Conservation (phyloP, 2,888 invertebrate species). For the Eristalinus aeneus region DNA sequence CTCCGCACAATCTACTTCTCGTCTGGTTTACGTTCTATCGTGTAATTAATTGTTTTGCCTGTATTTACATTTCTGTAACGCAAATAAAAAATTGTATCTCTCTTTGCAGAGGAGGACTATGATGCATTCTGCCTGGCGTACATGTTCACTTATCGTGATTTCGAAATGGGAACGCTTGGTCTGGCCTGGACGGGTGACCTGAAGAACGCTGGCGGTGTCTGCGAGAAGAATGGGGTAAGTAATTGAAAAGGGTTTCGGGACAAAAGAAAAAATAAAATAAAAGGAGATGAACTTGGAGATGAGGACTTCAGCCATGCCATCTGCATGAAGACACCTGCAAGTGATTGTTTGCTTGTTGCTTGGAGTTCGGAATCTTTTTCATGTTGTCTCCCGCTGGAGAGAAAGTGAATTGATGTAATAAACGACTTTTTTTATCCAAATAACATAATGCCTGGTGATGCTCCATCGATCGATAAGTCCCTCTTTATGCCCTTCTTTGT, state of each 20-base stretch:
- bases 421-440: too few species aligned
- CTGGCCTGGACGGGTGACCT: slow-evolving; percentile 98
- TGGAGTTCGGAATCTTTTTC: neutral
- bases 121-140: slow-evolving; percentile 99
- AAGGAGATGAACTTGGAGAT: neutral
- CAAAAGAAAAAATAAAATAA: too few species aligned
- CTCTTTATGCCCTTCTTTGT: too few species aligned
- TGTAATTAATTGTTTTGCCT: neutral
- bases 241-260: neutral
- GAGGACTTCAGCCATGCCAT: neutral
- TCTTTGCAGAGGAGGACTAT: slow-evolving; percentile 94
- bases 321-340: neutral
- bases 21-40: slow-evolving; percentile 17
- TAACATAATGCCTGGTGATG: too few species aligned
- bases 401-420: too few species aligned
- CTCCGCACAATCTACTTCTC: neutral
- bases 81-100: neutral
- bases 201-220: slow-evolving; percentile 98
- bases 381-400: too few species aligned
- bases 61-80: slow-evolving; percentile 27
- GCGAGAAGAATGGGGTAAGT: slow-evolving; percentile 96
- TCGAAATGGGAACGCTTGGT: slow-evolving; percentile 97
- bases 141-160: slow-evolving; percentile 98
- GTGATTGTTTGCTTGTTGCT: neutral
- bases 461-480: too few species aligned